Base-by-base conservation (phyloP, 2,113 vertebrate genomes). In the Nothocercus nigrocapillus region DNA sequence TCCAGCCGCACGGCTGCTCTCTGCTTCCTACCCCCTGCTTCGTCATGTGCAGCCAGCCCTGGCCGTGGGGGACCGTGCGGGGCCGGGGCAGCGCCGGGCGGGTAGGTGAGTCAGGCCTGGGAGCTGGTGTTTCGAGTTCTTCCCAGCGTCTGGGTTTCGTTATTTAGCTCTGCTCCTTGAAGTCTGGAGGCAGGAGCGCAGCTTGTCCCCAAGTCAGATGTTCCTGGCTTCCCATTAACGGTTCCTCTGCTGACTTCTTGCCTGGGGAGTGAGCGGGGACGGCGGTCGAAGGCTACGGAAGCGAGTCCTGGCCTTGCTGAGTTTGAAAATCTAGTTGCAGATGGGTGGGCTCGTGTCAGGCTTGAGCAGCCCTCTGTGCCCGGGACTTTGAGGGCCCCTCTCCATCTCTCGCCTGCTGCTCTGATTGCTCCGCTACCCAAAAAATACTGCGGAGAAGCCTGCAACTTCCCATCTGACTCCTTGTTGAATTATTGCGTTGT, bases 141-240 rank as follows among this genome's bases (percentile, higher is more conserved):
- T 7, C 64, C 66, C 51, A 5, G 0, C 13, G 89, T 5, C 85
- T 54, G 88, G 40, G 85, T 19, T 92, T 95, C 95, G 67, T 25
- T 42, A 0, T 86, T 85, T 62, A 2, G 88, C 92, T 85, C 32
- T 83, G 90, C 92, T 96, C 90, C 94, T 94, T 5, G 21, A 13
- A 90, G 94, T 92, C 96, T 5, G 15, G 15, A 92, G 95, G 85
- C 92, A 92, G 89, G 85, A 91, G 67, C 58, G 79, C 24, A 7
- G 80, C 94, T 68, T 38, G 32, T 66, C 70, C 90, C 70, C 12
- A 1, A 40, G 10, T 44, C 73, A 2, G 83, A 63, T 68, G 90
- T 40, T 76, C 72, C 89, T 4, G 38, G 61, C 80, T 78, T 40
- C 80, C 45, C 61, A 1, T 9, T 2, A n/a, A 5, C 79, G 44